Evolutionary conservation across 2,113 vertebrate species (phyloP), one percentile per base, ranked within the genome.

Genomic region (Excalfactoria chinensis): DNA sequence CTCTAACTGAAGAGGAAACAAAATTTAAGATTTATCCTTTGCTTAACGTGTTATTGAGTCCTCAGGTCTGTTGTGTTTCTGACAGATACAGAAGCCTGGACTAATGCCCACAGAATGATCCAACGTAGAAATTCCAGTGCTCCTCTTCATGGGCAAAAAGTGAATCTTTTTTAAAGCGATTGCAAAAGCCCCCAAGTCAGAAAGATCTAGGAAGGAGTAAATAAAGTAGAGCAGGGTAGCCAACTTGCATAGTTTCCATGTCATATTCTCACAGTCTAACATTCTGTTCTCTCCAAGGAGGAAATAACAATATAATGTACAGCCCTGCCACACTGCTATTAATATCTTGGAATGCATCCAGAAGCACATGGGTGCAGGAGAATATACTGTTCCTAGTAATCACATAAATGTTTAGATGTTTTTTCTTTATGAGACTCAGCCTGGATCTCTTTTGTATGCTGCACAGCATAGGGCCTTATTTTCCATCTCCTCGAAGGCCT

Each of bases 281-380:
- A 97, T 97, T 98, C 97, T 94, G 92, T 97, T 97, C 97, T 95
- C 53, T 91, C 86, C 62, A 70, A 97, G 90, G 89, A 97, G 96
- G 97, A 97, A 97, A 97, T 93, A 97, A 95, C 96, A 96, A 95
- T 97, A 87, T 96, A 96, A 97, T 59, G 81, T 79, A 95, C 97
- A 96, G 90, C 62, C 85, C 90, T 96, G 96, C 95, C 96, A 96
- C 96, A 84, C 62, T 77, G 89, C 98, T 97, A 97, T 97, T 97
- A 98, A 97, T 97, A 97, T 74, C 97, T 91, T 97, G 97, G 96
- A 90, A 59, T 79, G 13, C 37, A 5, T 93, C 96, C 97, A 97
- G 96, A 78, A 53, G 93, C 93, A 86, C 97, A 90, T 43, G 91
- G 93, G 90, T 71, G 34, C 94, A 87, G 89, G 79, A 95, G 93